A percentile compares a stretch with the other conserved stretches of the same genome.
phyloP scores from a whole-genome alignment of 2,888 invertebrate genomes.

The Brenthis ino region DNA sequence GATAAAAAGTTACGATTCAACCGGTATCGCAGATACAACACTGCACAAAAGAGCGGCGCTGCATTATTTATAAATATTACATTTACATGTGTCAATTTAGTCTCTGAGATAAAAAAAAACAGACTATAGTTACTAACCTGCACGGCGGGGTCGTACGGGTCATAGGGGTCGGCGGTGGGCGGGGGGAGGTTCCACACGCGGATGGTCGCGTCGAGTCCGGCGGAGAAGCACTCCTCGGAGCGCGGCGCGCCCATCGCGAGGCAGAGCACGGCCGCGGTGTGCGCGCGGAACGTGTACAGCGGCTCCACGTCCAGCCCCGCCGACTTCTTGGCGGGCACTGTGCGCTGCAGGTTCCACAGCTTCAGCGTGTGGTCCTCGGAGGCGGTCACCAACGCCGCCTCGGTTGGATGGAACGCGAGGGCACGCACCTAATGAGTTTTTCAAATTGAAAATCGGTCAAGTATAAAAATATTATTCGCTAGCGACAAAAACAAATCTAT shows the following conservation, averaged over 20 bases:
- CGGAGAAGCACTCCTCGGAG: constrained; percentile 97
- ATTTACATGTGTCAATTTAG: neutral
- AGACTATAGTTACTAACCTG: constrained; percentile 74
- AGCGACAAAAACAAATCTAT: no score
- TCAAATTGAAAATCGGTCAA: no score
- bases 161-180: constrained; percentile 97
- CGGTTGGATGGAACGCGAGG: constrained; percentile 96
- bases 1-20: no score
- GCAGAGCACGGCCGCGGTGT: constrained; percentile 96
- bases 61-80: no score
- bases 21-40: no score
- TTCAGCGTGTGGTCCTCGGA: constrained; percentile 99
- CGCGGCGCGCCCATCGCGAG: constrained; percentile 96
- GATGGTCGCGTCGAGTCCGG: constrained; percentile 96
- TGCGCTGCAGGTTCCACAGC: constrained; percentile 99
- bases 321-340: constrained; percentile 98
- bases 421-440: constrained; percentile 85
- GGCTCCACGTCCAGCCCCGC: constrained; percentile 99
- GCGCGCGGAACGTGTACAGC: constrained; percentile 98
- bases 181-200: constrained; percentile 98
- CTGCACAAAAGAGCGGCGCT: no score
- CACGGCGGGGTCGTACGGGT: constrained; percentile 96
- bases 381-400: constrained; percentile 97
- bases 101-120: no score
- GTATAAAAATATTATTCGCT: no score